Evolutionary conservation across 1,140 invertebrate genomes (phyloP).

Genomic region (Sitobion miscanthi): DNA sequence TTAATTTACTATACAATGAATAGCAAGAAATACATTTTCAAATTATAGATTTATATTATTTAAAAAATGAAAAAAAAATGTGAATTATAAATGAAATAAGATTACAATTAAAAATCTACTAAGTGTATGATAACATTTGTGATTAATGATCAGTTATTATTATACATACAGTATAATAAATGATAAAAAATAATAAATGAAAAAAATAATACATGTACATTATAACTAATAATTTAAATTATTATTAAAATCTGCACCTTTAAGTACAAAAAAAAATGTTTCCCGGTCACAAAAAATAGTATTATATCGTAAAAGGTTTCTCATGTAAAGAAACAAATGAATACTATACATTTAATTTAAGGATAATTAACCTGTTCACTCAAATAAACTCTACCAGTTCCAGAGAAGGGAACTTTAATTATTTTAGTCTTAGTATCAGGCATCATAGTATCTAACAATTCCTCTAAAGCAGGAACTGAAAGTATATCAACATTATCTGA

Average conservation of each 20-base stretch:
- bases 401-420: conserved; percentile 79
- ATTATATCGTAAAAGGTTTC: not conserved
- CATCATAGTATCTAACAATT: conserved; percentile 68
- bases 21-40: conserved; percentile 20
- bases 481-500: conserved; percentile 73
- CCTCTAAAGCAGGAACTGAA: conserved; percentile 76
- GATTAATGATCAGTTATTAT: not conserved
- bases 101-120: not conserved
- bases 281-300: not conserved
- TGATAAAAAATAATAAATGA: too few species aligned
- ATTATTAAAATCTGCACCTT: not conserved
- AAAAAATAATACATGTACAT: not conserved
- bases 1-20: not conserved
- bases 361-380: conserved; percentile 67
- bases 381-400: conserved; percentile 69
- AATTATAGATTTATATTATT: not conserved
- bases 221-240: conserved; percentile 1
- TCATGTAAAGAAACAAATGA: not conserved
- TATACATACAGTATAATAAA: not conserved
- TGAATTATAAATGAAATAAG: conserved; percentile 2
- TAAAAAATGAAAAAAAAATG: conserved; percentile 34
- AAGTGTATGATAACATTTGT: not conserved
- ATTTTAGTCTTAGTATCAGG: conserved; percentile 78
- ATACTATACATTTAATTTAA: not conserved
- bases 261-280: not conserved